Conservation (phyloP, 2,113 vertebrate species). For the Psittacara wagleri region DNA sequence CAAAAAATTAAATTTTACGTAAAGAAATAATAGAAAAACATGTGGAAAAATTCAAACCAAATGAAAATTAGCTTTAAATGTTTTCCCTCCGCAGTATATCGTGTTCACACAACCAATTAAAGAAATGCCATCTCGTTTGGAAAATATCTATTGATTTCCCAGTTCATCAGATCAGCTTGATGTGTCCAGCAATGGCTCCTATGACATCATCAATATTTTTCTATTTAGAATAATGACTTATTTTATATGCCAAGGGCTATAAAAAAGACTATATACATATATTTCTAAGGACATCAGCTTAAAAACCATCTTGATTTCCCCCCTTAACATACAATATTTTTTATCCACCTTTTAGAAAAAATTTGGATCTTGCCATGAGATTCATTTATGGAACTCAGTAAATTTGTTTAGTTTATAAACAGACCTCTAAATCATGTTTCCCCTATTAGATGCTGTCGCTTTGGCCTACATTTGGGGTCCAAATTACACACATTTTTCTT, state of each 20-base stretch:
- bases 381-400: slow-evolving; percentile 78
- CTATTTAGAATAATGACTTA: slow-evolving; percentile 84
- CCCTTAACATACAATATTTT: slow-evolving; percentile 73
- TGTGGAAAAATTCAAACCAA: slow-evolving; percentile 47
- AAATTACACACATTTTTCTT: slow-evolving; percentile 76
- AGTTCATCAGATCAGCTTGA: slow-evolving; percentile 78
- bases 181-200: slow-evolving; percentile 75
- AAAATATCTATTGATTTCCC: slow-evolving; percentile 81
- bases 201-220: slow-evolving; percentile 84
- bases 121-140: slow-evolving; percentile 77
- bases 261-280: slow-evolving; percentile 77
- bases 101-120: slow-evolving; percentile 77
- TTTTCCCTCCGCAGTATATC: slow-evolving; percentile 62
- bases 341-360: slow-evolving; percentile 70
- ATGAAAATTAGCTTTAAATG: slow-evolving; percentile 72
- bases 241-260: slow-evolving; percentile 79
- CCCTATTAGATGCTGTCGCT: slow-evolving; percentile 69
- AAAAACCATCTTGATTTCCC: slow-evolving; percentile 71
- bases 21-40: slow-evolving; percentile 31
- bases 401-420: slow-evolving; percentile 77
- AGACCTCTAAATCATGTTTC: slow-evolving; percentile 76
- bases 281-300: slow-evolving; percentile 73
- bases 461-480: slow-evolving; percentile 69
- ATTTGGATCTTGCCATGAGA: slow-evolving; percentile 70
- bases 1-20: not conserved